Conservation (phyloP, 2,797 vertebrate genomes). For the Phalloptychus januarius region DNA sequence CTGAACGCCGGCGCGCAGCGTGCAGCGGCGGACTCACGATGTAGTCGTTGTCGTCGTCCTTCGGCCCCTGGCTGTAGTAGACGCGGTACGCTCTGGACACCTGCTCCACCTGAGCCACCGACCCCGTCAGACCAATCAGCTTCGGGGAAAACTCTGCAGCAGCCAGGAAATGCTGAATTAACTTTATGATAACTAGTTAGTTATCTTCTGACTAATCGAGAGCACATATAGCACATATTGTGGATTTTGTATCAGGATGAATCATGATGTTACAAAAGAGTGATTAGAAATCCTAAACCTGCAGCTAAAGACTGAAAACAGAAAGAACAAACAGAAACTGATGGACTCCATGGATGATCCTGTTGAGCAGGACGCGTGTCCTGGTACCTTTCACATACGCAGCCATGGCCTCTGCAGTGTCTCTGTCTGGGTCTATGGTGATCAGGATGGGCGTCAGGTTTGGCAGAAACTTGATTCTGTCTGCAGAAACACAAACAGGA, state of each 20-base stretch:
- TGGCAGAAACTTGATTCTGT: slow-evolving; percentile 86
- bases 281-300: neutral
- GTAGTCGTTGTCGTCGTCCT: slow-evolving; percentile 96
- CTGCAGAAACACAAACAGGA: slow-evolving; percentile 64
- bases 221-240: too few species aligned
- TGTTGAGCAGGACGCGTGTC: neutral
- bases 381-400: slow-evolving; percentile 90
- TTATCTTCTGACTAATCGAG: too few species aligned
- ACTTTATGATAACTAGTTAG: too few species aligned
- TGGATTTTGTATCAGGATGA: too few species aligned
- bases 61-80: slow-evolving; percentile 94
- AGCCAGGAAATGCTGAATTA: too few species aligned
- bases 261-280: neutral
- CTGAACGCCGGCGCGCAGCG: neutral
- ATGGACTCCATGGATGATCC: neutral
- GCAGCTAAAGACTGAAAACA: neutral
- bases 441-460: slow-evolving; percentile 92
- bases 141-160: slow-evolving; percentile 93
- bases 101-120: slow-evolving; percentile 81
- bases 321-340: neutral
- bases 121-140: slow-evolving; percentile 92
- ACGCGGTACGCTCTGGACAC: slow-evolving; percentile 92
- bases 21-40: slow-evolving; percentile 85
- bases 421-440: slow-evolving; percentile 94
- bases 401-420: slow-evolving; percentile 88